Percentiles rank a stretch among this genome's conserved stretches.
Conservation (phyloP, 2,797 vertebrate species). For the Mionectes olivaceus region DNA sequence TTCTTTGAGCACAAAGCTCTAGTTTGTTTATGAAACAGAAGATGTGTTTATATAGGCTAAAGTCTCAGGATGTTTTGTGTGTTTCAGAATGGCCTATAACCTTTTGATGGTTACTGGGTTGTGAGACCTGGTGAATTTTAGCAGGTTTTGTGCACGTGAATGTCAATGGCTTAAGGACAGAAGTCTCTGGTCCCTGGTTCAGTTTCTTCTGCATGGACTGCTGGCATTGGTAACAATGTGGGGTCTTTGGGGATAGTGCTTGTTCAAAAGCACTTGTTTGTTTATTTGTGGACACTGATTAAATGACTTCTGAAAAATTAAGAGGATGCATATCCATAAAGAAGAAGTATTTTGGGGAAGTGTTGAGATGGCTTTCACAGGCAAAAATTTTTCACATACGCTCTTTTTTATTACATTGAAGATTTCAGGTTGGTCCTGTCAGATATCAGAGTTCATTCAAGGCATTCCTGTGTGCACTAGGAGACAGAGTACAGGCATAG, state of each 20-base stretch:
- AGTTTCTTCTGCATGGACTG: background rate
- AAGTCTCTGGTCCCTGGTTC: background rate
- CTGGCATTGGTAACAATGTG: background rate
- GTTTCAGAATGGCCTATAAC: background rate
- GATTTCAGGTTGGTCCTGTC: background rate
- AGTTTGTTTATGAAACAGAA: background rate
- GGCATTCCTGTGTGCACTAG: background rate
- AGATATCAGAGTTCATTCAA: background rate
- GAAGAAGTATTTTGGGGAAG: background rate
- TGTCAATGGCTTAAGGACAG: background rate
- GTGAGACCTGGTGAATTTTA: background rate
- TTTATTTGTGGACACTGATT: background rate
- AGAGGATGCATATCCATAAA: background rate
- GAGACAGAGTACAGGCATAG: background rate
- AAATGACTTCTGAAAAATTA: background rate
- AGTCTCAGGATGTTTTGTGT: background rate
- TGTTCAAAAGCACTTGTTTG: background rate
- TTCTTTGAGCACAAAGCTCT: background rate
- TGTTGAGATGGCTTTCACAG: background rate
- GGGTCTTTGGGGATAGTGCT: background rate
- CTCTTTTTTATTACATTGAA: background rate
- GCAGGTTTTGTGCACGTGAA: background rate
- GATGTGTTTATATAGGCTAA: background rate
- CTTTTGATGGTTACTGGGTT: background rate
- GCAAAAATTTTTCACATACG: background rate